Base-by-base conservation (phyloP, 2,113 vertebrate species). In the Gymnocephalus cernua region DNA sequence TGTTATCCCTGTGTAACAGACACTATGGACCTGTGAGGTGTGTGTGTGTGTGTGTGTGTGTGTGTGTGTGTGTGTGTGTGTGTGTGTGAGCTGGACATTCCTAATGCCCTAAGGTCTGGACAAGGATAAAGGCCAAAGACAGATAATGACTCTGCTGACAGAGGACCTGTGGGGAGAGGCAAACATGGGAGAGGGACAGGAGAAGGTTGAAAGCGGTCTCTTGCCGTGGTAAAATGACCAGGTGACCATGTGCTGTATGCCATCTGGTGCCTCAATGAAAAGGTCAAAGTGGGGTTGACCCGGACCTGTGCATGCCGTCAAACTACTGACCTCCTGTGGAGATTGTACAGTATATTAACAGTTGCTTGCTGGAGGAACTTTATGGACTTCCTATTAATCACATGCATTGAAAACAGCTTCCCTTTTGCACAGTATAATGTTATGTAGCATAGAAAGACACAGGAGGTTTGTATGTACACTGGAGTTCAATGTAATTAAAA, bases 291-390 rank as follows among this genome's bases (percentile, higher is more conserved):
- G 12, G 2, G 25, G 62, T 18, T 72, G 59, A 89, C 85, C 79
- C 69, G 0, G 73, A 89, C 70, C 80, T 59, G 35, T 2, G 51
- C 8, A 13, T 4, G 9, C 6, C 16, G 62, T 62, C 82, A 86
- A 77, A 76, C 19, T 89, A 35, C 87, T 86, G 90, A 41, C 90
- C 88, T 86, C 91, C 70, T 82, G 89, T 92, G 92, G 92, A 89
- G 54, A 65, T 0, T 41, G 9, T 11, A 4, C 21, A 38, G 12
- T 21, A 86, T 47, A 11, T 41, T 41, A n/a, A 82, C 85, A 68
- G 51, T 16, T 77, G 23, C 18, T 59, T 41, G n/a, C 32, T 47
- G 38, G 41, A 23, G 23, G 38, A 53, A 73, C 11, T 27, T 73
- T 1, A 27, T 47, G 29, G 56, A 73, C 53, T 77, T 64, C 1